These are phyloP conservation scores for Drosophila serrata DNA, from an alignment of 1,140 invertebrate genomes.

Conservation along the genomic window DNA sequence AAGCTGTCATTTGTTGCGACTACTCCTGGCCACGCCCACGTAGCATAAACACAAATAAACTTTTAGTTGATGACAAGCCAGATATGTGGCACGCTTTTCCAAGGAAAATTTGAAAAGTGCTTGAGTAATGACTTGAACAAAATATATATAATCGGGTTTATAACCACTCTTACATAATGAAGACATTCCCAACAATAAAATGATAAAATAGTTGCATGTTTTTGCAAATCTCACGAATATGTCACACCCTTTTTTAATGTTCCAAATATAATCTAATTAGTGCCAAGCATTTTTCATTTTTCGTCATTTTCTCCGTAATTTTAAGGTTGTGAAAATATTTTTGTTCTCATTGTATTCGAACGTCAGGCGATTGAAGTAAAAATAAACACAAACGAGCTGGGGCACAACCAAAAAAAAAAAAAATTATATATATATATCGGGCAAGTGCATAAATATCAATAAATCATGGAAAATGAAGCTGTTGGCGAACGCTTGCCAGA, in stretches of 20 bases:
- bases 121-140: constrained; percentile 12
- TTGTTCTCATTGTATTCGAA: constrained; percentile 31
- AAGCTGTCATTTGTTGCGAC: constrained; percentile 17
- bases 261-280: background rate
- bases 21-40: constrained; percentile 38
- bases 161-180: constrained; percentile 4
- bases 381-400: constrained; percentile 58
- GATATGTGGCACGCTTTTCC: constrained; percentile 49
- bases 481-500: constrained; percentile 1
- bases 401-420: constrained; percentile 1
- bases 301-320: constrained; percentile 32
- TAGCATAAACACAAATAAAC: constrained; percentile 53
- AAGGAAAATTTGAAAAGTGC: constrained; percentile 3
- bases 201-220: background rate
- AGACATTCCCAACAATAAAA: constrained; percentile 4
- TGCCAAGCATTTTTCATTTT: background rate
- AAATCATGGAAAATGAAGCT: constrained; percentile 35
- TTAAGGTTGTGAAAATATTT: constrained; percentile 69
- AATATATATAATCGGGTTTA: background rate
- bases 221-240: background rate
- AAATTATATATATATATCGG: constrained; percentile 9
- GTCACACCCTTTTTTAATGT: background rate
- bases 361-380: constrained; percentile 49
- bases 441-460: constrained; percentile 42
- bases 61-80: constrained; percentile 52